These are phyloP conservation scores for Symphodus melops DNA, from an alignment of 2,113 vertebrate species.

Conservation along the genomic window DNA sequence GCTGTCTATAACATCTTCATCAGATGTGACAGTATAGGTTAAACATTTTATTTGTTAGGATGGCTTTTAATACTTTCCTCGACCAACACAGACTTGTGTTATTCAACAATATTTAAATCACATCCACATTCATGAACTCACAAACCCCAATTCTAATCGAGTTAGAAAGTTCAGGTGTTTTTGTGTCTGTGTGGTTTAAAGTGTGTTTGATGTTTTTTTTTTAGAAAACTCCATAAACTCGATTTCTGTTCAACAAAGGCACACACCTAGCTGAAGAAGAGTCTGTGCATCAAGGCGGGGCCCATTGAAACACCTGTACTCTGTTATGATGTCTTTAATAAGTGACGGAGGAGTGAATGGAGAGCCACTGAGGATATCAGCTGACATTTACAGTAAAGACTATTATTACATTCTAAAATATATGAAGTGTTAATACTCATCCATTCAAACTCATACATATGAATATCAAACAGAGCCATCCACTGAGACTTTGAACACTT, in stretches of 20 bases:
- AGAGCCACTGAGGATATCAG: conserved; percentile 51
- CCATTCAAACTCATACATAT: background rate
- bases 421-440: background rate
- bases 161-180: conserved; percentile 7
- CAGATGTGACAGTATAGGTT: conserved; percentile 31
- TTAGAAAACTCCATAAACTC: background rate
- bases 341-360: conserved; percentile 64
- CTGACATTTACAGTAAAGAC: conserved; percentile 42
- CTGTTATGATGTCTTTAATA: background rate
- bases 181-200: background rate
- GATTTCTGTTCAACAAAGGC: background rate
- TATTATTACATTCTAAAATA: conserved; percentile 1
- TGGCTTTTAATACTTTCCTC: background rate
- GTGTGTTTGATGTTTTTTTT: background rate
- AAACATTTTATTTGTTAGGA: conserved; percentile 18
- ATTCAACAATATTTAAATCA: conserved; percentile 41
- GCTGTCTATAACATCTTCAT: conserved; percentile 41
- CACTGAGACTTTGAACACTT: background rate
- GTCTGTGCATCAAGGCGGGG: background rate
- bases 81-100: conserved; percentile 7
- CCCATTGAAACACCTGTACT: background rate
- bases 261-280: background rate
- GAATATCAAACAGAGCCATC: background rate
- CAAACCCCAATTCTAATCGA: conserved; percentile 18
- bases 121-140: background rate